Evolutionary conservation across 1,140 invertebrate species (phyloP), one percentile per base, ranked within the genome.

Genomic region (Diploscapter pachys): DNA sequence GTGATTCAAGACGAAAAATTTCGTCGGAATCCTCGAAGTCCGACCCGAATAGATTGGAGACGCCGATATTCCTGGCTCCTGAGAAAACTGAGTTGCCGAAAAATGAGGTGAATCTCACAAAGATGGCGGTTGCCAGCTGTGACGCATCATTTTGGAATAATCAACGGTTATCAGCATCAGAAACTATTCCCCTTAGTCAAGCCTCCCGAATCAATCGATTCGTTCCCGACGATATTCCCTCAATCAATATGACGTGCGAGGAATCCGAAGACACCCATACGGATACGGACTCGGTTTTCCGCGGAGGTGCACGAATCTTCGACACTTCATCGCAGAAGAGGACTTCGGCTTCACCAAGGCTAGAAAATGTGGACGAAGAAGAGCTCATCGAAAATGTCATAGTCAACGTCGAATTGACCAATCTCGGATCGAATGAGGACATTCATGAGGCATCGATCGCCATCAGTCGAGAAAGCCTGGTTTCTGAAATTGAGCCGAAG

Each of bases 241-340:
- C 80, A 4, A 71, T 81, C 13, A 79, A 81, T 63, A 81, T 81
- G 80, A 51, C 81, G 31, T 81, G 81, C 72, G 78, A 83, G 64
- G 81, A 82, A 68, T 81, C 75, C 5, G 81, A 83, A 53, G 77
- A 64, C 55, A 82, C 80, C 2, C 74, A 81, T 31, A 81, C 80
- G 4, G 76, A 81, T 13, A 61, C 72, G 57, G 71, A 69, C 4
- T 52, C 63, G 8, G 5, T 76, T 3, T 49, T 76, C 9, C 48
- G 62, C n/a, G 75, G 75, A 66, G 66, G 63, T 31, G 75, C 67
- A 13, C 11, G 69, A 52, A 53, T 66, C 48, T 74, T 74, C 73
- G 56, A 64, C 56, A 11, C 64, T 51, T 69, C 66, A 62, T 8
- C 73, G 59, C 31, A 31, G 31, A 31, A 31, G 31, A 31, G 31